phyloP scores from a whole-genome alignment of 2,113 vertebrate species.

The Agapornis roseicollis region DNA sequence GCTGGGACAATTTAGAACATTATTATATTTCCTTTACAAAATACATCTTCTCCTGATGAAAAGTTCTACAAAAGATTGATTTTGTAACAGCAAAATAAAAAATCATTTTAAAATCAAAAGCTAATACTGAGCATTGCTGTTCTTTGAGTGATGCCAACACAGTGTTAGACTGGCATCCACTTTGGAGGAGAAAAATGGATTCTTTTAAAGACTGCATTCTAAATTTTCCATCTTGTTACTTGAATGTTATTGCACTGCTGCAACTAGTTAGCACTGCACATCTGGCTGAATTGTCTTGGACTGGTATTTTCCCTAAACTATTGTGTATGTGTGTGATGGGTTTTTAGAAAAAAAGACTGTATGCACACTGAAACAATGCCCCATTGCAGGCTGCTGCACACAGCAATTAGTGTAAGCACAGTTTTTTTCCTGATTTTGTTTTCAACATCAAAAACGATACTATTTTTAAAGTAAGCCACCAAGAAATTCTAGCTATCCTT shows the following conservation, averaged over 20 bases:
- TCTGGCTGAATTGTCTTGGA: constrained; percentile 68
- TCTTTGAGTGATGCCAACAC: constrained; percentile 11
- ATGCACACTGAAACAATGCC: constrained; percentile 59
- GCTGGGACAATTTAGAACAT: constrained; percentile 18
- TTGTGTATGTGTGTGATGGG: constrained; percentile 59
- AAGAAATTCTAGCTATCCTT: constrained; percentile 54
- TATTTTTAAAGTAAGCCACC: constrained; percentile 65
- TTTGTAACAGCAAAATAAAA: constrained; percentile 49
- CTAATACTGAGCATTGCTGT: not conserved
- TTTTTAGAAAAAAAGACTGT: constrained; percentile 27
- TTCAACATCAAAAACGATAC: constrained; percentile 46
- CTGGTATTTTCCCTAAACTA: constrained; percentile 68
- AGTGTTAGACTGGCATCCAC: constrained; percentile 18
- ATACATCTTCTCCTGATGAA: constrained; percentile 19
- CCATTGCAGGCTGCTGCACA: constrained; percentile 58
- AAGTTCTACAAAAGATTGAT: constrained; percentile 38
- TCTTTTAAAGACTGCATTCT: constrained; percentile 53
- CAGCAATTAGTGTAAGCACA: constrained; percentile 60
- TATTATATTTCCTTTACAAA: constrained; percentile 17
- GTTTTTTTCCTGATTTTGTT: constrained; percentile 61
- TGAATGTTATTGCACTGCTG: constrained; percentile 50
- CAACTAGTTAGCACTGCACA: constrained; percentile 70
- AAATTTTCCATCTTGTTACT: constrained; percentile 60
- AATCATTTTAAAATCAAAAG: constrained; percentile 28
- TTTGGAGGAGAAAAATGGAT: constrained; percentile 44